Evolutionary conservation across 2,888 invertebrate species (phyloP), one percentile per base, ranked within the genome.

Genomic region (Amphipoea oculea): DNA sequence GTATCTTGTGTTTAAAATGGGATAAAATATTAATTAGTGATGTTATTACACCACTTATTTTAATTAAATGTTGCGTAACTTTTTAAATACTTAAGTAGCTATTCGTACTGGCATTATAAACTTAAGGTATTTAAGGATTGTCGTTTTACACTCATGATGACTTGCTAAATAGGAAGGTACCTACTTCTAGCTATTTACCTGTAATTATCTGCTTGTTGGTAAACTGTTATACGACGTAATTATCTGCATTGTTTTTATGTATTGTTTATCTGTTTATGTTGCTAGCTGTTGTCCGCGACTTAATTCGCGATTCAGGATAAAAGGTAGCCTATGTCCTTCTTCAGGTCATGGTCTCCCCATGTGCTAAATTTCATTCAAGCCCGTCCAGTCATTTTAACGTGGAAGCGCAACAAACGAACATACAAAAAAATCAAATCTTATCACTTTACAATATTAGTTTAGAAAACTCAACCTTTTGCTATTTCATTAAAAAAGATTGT

Each of bases 121-220:
- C 69, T 70, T 67, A 68, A 79, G 76, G 84, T 84, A 89, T 87
- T 89, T 87, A 79, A 79, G 79, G 81, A 81, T 87, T 79, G 81
- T 76, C 72, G 77, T 78, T 83, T 73, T 75, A 76, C 45, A 71
- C 70, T 77, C 67, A 57, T 73, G 68, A 69, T 76, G 77, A 84
- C 72, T 78, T 71, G 65, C 78, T 65, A 68, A 70, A 85, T 76
- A 54, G 5, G n/a, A 9, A 75, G 3, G n/a, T 62, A 79, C 63
- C 48, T 57, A 65, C 20, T 68, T 68, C 48, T n/a, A 45, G 65
- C 45, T 51, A 36, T 73, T 65, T 75, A 78, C 23, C 74, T 81
- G 36, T 42, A 81, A 79, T 57, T 68, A 81, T 11, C 17, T 54
- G 62, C 20, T 40, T 62, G 54, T 72, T 60, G 29, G 36, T 54